Conservation (phyloP, 1,140 invertebrate species). For the Scaptomyza graminum region DNA sequence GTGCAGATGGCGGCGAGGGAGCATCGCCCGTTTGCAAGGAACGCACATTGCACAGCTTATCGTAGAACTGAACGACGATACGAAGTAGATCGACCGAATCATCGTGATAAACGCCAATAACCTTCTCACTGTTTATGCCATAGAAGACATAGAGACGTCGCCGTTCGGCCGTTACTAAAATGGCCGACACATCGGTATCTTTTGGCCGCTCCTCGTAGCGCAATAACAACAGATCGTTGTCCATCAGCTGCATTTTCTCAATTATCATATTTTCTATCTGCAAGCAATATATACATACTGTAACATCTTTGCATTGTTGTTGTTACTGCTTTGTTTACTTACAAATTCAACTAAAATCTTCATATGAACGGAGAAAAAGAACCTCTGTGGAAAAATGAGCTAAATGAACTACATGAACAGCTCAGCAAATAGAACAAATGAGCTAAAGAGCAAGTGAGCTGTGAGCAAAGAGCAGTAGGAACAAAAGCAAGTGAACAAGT, state of each 20-base stretch:
- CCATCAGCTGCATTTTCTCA: constrained; percentile 98
- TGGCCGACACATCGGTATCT: constrained; percentile 84
- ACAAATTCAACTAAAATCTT: too few species aligned
- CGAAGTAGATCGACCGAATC: constrained; percentile 93
- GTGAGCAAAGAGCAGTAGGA: too few species aligned
- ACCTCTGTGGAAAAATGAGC: too few species aligned
- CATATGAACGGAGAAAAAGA: too few species aligned
- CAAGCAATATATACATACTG: too few species aligned
- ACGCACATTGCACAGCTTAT: constrained; percentile 95
- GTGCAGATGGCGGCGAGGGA: constrained; percentile 95
- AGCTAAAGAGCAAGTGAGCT: too few species aligned
- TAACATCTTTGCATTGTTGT: too few species aligned
- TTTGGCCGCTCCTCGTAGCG: constrained; percentile 96
- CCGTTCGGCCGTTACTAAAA: constrained; percentile 28
- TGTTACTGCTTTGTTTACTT: too few species aligned
- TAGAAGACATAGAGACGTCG: constrained; percentile 92
- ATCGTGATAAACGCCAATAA: constrained; percentile 95
- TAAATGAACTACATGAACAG: too few species aligned
- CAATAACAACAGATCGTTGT: constrained; percentile 95
- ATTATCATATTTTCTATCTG: constrained; percentile 89
- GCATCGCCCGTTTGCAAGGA: constrained; percentile 92
- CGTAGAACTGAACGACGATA: constrained; percentile 96
- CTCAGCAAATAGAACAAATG: too few species aligned
- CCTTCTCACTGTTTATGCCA: constrained; percentile 93
- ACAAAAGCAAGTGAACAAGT: too few species aligned